A percentile compares a stretch with the other conserved stretches of the same genome.
Evolutionary conservation across 2,113 vertebrate genomes (phyloP).

Genomic region (Colossoma macropomum): DNA sequence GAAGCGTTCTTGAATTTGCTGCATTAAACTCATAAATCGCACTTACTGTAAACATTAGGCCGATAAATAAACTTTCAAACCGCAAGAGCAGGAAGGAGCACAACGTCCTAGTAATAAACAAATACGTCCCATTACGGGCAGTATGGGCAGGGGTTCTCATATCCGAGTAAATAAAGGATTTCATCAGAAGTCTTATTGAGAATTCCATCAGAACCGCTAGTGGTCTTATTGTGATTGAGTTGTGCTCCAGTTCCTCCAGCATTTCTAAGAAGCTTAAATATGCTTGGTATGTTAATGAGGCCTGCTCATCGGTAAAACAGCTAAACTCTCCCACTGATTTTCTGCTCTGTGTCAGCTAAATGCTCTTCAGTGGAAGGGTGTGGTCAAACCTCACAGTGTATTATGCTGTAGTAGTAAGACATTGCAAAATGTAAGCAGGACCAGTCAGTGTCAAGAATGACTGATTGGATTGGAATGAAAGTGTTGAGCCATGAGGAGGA

Average conservation of each 20-base stretch:
- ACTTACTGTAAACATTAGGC: not conserved
- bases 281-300: constrained; percentile 23
- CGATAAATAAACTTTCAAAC: not conserved
- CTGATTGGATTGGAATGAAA: not conserved
- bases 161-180: not conserved
- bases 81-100: not conserved
- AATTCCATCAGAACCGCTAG: not conserved
- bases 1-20: not conserved
- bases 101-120: not conserved
- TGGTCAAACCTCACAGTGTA: not conserved
- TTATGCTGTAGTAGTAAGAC: not conserved
- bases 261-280: not conserved
- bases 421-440: not conserved
- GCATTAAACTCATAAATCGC: constrained; percentile 19
- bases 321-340: not conserved
- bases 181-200: not conserved
- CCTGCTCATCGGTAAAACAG: not conserved
- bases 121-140: not conserved
- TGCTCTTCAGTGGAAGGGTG: constrained; percentile 1
- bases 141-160: too few species aligned
- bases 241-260: not conserved
- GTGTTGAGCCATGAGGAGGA: not conserved
- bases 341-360: not conserved
- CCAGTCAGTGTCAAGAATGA: not conserved
- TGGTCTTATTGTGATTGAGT: too few species aligned